A percentile compares a stretch with the other conserved stretches of the same genome.
phyloP scores from a whole-genome alignment of 2,888 invertebrate species.

The Taphrorychus bicolor region DNA sequence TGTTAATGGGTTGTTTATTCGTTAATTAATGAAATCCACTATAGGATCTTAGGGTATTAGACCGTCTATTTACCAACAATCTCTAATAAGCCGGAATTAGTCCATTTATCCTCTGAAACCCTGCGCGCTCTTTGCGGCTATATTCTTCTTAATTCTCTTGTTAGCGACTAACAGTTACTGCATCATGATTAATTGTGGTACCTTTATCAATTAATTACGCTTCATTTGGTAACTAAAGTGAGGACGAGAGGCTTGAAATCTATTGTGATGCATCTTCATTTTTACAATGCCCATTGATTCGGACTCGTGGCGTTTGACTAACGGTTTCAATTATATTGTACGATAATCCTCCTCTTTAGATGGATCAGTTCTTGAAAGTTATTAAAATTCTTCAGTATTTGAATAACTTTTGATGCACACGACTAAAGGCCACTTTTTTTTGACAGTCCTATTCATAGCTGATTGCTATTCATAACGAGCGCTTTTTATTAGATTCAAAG shows the following conservation, averaged over 20 bases:
- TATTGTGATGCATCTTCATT: slow-evolving; percentile 12
- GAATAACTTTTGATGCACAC: neutral
- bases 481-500: neutral
- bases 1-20: slow-evolving; percentile 28
- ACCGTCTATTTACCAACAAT: slow-evolving; percentile 34
- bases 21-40: slow-evolving; percentile 30
- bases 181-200: slow-evolving; percentile 28
- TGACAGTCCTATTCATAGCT: too few species aligned
- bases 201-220: slow-evolving; percentile 31
- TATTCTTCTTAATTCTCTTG: slow-evolving; percentile 29
- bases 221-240: slow-evolving; percentile 18
- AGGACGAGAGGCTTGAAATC: neutral
- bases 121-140: slow-evolving; percentile 10
- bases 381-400: neutral
- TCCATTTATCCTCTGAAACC: slow-evolving; percentile 25
- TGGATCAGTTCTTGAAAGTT: neutral
- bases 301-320: neutral
- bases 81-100: slow-evolving; percentile 37
- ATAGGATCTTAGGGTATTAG: slow-evolving; percentile 11
- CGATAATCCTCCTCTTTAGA: slow-evolving; percentile 1
- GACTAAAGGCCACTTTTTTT: neutral
- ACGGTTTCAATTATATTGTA: slow-evolving; percentile 1
- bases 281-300: slow-evolving; percentile 8
- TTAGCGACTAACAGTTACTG: slow-evolving; percentile 17
- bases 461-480: too few species aligned